Percentiles rank a stretch among this genome's conserved stretches.
These are phyloP conservation scores for Toxotes jaculatrix DNA, from an alignment of 2,113 vertebrate genomes.

Conservation along the genomic window DNA sequence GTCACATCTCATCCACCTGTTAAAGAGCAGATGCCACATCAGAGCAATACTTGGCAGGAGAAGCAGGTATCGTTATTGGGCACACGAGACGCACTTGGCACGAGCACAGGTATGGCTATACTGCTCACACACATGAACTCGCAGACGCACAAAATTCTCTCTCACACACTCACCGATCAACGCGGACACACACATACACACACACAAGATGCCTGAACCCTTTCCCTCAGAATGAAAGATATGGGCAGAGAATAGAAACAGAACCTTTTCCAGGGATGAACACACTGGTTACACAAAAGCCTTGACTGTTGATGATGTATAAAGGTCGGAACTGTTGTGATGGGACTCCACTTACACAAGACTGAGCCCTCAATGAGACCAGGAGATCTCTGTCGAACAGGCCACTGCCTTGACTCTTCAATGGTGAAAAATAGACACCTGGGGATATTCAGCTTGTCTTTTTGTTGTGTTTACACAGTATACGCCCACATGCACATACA, in stretches of 20 bases:
- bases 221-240: constrained; percentile 72
- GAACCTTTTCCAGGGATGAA: constrained; percentile 66
- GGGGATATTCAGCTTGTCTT: background rate
- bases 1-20: constrained; percentile 81
- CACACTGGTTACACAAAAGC: constrained; percentile 57
- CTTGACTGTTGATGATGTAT: constrained; percentile 52
- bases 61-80: constrained; percentile 65
- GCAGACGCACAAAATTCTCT: constrained; percentile 17
- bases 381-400: constrained; percentile 35
- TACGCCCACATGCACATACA: constrained; percentile 42
- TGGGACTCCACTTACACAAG: constrained; percentile 47
- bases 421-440: constrained; percentile 6
- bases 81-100: constrained; percentile 68
- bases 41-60: constrained; percentile 74
- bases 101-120: constrained; percentile 56
- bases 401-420: constrained; percentile 27
- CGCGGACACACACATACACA: constrained; percentile 27
- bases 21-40: constrained; percentile 80
- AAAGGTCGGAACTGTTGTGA: constrained; percentile 63
- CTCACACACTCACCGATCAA: constrained; percentile 28
- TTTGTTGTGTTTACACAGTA: constrained; percentile 47
- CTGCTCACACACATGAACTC: constrained; percentile 54
- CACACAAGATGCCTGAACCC: constrained; percentile 61
- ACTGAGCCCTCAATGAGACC: constrained; percentile 41
- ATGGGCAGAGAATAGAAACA: constrained; percentile 79